Base-by-base conservation (phyloP, 2,113 vertebrate species). In the Strigops habroptila region DNA sequence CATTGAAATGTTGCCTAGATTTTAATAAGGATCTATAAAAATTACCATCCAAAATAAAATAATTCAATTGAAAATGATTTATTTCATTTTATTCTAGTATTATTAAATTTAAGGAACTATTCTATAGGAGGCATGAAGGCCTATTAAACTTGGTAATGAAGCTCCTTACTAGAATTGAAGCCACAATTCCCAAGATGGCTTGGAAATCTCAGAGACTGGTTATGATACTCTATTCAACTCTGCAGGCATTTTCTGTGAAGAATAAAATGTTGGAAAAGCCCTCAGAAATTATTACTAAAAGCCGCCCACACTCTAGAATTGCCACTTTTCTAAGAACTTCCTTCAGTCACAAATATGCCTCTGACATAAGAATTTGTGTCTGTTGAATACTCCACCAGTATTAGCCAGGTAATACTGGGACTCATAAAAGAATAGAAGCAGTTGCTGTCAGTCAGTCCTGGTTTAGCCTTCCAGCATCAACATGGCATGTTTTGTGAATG, bases 81-180 rank as follows among this genome's bases (percentile, higher is more conserved):
- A 70, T 81, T 94, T 74, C 13, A 46, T 91, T 93, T 83, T 86
- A 84, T 82, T 89, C 33, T 43, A 35, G 60, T 60, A 55, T 68
- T 89, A 94, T 88, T 89, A 82, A 76, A 91, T 95, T 82, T 91
- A 92, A 87, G 68, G 86, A 92, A 79, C 59, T 91, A 49, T 87
- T 90, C 83, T 70, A 60, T 60, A 74, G 69, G 77, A 91, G 12
- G 67, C 41, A 79, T 28, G 27, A 28, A 60, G 48, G n/a, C 37
- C 76, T 57, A 90, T 90, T 94, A 78, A 91, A 62, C 86, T 49
- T 86, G 88, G 82, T 83, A 96, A 95, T 73, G 92, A 91, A 91
- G 49, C 48, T 96, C 39, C 83, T 37, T 88, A 86, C 62, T 94
- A 59, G 74, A 84, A 84, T 84, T 57, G 86, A 92, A 73, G 74